These are phyloP conservation scores for Ips typographus DNA, from an alignment of 1,140 invertebrate species.

Conservation along the genomic window DNA sequence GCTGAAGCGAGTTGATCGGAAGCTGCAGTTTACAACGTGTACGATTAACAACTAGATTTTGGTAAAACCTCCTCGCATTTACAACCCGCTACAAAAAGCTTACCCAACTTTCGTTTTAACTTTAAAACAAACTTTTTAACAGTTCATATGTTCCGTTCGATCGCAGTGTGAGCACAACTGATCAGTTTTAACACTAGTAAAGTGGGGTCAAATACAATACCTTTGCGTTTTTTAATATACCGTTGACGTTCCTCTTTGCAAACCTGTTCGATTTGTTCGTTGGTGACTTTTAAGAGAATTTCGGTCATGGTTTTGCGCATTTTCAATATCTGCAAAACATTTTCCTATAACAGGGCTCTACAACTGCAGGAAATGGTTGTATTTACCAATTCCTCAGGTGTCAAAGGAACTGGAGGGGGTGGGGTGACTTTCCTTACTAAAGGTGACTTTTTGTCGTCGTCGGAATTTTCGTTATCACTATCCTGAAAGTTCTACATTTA, in stretches of 20 bases:
- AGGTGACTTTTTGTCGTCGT: slow-evolving; percentile 35
- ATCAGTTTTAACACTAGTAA: background rate
- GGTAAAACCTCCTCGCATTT: background rate
- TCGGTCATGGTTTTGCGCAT: slow-evolving; percentile 86
- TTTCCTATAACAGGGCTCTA: background rate
- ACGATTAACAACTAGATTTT: slow-evolving; percentile 21
- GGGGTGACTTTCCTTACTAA: slow-evolving; percentile 30
- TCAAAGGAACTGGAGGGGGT: slow-evolving; percentile 35
- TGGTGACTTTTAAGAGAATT: slow-evolving; percentile 91
- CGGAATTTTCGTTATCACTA: slow-evolving; percentile 48
- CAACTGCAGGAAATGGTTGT: slow-evolving; percentile 17
- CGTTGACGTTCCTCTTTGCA: slow-evolving; percentile 74
- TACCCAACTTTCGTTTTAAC: background rate
- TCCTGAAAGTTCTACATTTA: slow-evolving; percentile 37
- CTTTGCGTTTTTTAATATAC: slow-evolving; percentile 51
- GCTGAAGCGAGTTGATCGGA: slow-evolving; percentile 47
- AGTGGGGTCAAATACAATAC: slow-evolving; percentile 40
- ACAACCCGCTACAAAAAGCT: slow-evolving; percentile 27
- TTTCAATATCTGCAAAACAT: slow-evolving; percentile 75
- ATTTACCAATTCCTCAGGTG: slow-evolving; percentile 58
- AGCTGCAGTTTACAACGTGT: slow-evolving; percentile 48
- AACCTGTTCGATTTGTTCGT: slow-evolving; percentile 79
- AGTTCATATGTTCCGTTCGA: no score
- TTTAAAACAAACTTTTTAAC: no score
- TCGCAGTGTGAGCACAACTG: no score